Evolutionary conservation across 2,113 vertebrate genomes (phyloP).

Genomic region (Tapirus terrestris): DNA sequence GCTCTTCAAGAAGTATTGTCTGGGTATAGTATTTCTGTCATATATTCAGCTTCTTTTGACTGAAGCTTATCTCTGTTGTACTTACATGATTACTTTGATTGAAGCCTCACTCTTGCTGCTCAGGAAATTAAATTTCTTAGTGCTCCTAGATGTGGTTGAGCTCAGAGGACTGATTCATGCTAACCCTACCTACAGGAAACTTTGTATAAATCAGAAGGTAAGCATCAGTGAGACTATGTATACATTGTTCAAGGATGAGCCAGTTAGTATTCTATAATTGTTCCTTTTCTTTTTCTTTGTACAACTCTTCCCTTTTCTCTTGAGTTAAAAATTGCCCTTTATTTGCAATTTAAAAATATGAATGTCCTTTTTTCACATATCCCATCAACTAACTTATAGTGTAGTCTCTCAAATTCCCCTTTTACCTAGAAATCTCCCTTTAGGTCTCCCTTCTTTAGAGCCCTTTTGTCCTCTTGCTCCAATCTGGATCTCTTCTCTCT

Average conservation of each 20-base stretch:
- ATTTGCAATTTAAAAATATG: too few species aligned
- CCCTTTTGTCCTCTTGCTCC: not conserved
- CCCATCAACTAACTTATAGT: too few species aligned
- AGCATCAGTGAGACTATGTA: too few species aligned
- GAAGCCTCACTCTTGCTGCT: not conserved
- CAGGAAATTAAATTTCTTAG: constrained; percentile 17
- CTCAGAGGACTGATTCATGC: not conserved
- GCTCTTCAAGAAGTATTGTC: not conserved
- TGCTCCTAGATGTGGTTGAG: not conserved
- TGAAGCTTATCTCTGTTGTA: not conserved
- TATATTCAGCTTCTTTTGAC: not conserved
- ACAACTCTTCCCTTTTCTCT: too few species aligned
- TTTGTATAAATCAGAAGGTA: not conserved
- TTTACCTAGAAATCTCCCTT: not conserved
- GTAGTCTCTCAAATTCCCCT: not conserved
- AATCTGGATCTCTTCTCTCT: not conserved
- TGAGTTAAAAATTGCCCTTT: too few species aligned
- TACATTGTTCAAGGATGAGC: too few species aligned
- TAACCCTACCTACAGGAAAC: not conserved
- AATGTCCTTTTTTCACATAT: too few species aligned
- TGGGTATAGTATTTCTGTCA: not conserved
- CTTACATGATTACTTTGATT: not conserved
- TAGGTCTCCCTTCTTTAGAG: not conserved
- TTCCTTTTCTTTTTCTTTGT: too few species aligned
- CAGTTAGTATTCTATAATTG: too few species aligned